phyloP scores from a whole-genome alignment of 1,140 invertebrate genomes.

The Colletes latitarsis region DNA sequence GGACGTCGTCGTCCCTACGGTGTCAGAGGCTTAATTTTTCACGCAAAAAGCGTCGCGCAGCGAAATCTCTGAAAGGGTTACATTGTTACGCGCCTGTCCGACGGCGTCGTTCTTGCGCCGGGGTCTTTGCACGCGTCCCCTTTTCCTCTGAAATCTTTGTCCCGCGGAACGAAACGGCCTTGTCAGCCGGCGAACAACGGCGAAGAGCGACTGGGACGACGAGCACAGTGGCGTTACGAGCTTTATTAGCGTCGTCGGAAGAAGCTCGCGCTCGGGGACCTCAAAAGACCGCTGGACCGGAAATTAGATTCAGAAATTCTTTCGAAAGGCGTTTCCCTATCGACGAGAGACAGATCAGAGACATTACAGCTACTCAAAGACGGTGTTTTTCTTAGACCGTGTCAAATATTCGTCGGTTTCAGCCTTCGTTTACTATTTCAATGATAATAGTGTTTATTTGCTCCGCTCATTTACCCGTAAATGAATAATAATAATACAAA shows the following conservation, averaged over 20 bases:
- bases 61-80: constrained; percentile 23
- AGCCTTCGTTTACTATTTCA: too few species aligned
- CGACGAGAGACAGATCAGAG: too few species aligned
- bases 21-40: constrained; percentile 38
- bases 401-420: too few species aligned
- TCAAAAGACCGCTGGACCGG: too few species aligned
- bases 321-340: too few species aligned
- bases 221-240: neutral
- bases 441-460: too few species aligned
- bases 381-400: too few species aligned
- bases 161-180: neutral
- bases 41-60: constrained; percentile 18
- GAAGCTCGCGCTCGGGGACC: neutral
- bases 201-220: constrained; percentile 2
- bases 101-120: constrained; percentile 1
- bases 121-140: constrained; percentile 9
- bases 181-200: neutral
- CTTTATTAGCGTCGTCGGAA: constrained; percentile 11
- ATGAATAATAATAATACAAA: too few species aligned
- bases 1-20: neutral
- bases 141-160: constrained; percentile 36
- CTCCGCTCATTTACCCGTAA: too few species aligned
- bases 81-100: constrained; percentile 19
- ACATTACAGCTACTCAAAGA: too few species aligned
- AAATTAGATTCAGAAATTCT: too few species aligned